Evolutionary conservation across 2,113 vertebrate genomes (phyloP).

Genomic region (Paradoxurus hermaphroditus): DNA sequence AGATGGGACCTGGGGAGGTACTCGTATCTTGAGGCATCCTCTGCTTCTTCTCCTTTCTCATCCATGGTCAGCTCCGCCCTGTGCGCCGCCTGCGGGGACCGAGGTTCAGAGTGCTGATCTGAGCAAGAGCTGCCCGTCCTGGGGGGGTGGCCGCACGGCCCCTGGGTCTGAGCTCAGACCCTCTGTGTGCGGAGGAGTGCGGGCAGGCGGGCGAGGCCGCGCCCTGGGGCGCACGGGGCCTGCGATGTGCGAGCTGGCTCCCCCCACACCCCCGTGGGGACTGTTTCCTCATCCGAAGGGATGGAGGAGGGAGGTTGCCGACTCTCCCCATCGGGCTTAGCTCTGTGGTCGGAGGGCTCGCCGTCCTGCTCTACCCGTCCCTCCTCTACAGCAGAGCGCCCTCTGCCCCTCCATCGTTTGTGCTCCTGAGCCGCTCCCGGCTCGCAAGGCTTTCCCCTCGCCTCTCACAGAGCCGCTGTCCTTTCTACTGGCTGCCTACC

Average conservation of each 20-base stretch:
- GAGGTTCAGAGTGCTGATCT: background rate
- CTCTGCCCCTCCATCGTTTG: too few relatives aligned
- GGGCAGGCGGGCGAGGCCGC: background rate
- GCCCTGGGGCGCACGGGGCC: background rate
- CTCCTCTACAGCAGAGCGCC: background rate
- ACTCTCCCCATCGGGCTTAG: too few relatives aligned
- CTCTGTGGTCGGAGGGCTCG: fast-evolving
- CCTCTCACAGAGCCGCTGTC: background rate
- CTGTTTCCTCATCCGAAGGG: background rate
- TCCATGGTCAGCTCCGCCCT: conserved; percentile 83
- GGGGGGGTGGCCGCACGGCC: too few relatives aligned
- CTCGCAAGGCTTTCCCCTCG: background rate
- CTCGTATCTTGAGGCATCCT: conserved; percentile 65
- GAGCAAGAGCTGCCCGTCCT: background rate
- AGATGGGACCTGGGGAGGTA: fast-evolving
- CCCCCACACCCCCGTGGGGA: too few relatives aligned
- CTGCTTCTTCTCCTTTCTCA: conserved; percentile 87
- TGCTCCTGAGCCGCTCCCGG: background rate
- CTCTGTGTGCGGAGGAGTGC: background rate
- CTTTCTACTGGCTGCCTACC: background rate
- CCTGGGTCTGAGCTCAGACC: background rate
- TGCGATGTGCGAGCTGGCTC: too few relatives aligned
- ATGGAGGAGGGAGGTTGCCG: too few relatives aligned
- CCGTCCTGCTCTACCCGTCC: background rate
- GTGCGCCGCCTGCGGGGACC: conserved; percentile 81